Evolutionary conservation across 2,888 invertebrate species (phyloP), one percentile per base, ranked within the genome.

Genomic region (Dexiosoma caninum): DNA sequence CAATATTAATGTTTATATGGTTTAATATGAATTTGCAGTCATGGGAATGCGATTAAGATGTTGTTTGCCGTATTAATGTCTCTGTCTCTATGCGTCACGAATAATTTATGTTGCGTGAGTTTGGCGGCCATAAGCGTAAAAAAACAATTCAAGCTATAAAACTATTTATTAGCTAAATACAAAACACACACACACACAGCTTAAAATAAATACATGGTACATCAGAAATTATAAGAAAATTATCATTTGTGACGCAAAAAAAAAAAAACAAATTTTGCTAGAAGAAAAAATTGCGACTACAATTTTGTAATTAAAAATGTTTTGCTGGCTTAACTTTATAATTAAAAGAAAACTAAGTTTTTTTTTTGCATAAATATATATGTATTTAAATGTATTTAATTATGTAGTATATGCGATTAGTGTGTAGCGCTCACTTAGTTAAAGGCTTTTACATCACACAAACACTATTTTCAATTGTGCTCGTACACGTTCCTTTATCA

Each of bases 31-130:
- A 19, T 49, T 60, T 60, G 10, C 51, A 21, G 60, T 19, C 30
- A 60, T 71, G 71, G 42, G 60, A 71, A 60, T 60, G 51, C 30
- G 71, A 71, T 71, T 71, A 60, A 71, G 71, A 71, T 71, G 71
- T 71, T 51, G 71, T 40, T 27, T 35, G 23, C 37, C 6, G 46
- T 3, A 37, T 27, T 23, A 57, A 37, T 35, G 44, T 27, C 44
- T 19, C 2, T 12, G 30, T 3, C 9, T 30, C 7, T 6, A 27
- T 49, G 37, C 19, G 49, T 71, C 49, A 59, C 40, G 14, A 35
- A 14, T n/a, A 14, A 5, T 44, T 14, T 35, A 32, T 12, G 12
- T 12, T 23, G 30, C 8, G 14, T 10, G 8, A 12, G 21, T 1
- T 4, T 51, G 64, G 6, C 0, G 21, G n/a, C 14, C 5, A n/a